Conservation (phyloP, 2,797 vertebrate species). For the Typhlichthys eigenmanni region DNA sequence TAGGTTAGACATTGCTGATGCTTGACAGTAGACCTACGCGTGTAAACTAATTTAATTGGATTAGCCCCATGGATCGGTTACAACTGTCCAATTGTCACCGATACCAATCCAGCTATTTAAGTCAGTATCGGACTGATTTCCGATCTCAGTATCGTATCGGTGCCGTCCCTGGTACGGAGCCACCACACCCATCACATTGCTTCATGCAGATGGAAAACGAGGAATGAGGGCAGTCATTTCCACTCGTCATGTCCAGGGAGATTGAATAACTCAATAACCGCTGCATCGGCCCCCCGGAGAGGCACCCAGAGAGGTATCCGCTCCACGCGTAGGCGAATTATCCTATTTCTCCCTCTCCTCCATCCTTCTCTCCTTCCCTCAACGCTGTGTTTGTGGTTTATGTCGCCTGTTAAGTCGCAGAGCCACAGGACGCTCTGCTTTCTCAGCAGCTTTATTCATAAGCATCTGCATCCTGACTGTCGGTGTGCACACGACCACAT, state of each 20-base stretch:
- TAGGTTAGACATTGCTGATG: no score
- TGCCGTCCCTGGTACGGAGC: neutral
- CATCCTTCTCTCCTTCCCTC: neutral
- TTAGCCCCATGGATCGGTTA: no score
- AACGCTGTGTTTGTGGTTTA: slow-evolving; percentile 3
- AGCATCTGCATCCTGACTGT: slow-evolving; percentile 25
- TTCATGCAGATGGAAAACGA: slow-evolving; percentile 24
- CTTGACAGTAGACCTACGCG: no score
- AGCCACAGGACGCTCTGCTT: slow-evolving; percentile 3
- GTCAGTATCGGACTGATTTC: no score
- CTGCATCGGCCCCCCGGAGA: no score
- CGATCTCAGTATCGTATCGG: no score
- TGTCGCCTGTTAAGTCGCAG: neutral
- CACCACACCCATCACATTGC: slow-evolving; percentile 5
- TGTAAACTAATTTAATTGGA: no score
- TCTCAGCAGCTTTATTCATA: slow-evolving; percentile 42
- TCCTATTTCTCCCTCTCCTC: neutral
- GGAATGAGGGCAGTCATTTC: slow-evolving; percentile 15
- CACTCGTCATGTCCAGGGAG: slow-evolving; percentile 17
- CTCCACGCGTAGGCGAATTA: neutral
- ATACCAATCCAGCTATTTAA: no score
- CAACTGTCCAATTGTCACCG: no score
- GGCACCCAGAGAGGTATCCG: no score
- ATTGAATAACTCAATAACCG: slow-evolving; percentile 1
- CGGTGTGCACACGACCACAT: slow-evolving; percentile 31